Conservation (phyloP, 2,888 invertebrate genomes). For the Drosophila kambysellisi region DNA sequence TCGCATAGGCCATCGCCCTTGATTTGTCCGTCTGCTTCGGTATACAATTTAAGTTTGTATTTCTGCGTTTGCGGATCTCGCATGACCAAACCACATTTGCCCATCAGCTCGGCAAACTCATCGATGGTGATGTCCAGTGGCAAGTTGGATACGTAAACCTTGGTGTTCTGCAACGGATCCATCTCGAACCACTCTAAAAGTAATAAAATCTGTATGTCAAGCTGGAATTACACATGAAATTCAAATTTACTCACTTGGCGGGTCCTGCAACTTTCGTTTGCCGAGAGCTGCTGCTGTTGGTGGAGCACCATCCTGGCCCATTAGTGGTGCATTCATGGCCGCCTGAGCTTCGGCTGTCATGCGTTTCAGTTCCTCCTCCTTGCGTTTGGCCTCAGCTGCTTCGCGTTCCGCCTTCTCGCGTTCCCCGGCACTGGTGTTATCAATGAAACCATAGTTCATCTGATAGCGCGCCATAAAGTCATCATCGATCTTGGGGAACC, state of each 20-base stretch:
- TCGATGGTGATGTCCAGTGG: conserved; percentile 95
- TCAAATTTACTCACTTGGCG: conserved; percentile 82
- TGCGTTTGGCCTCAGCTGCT: conserved; percentile 64
- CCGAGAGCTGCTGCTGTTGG: conserved; percentile 32
- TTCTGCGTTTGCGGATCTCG: conserved; percentile 92
- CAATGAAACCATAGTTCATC: conserved; percentile 95
- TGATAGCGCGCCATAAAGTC: conserved; percentile 98
- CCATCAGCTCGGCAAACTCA: conserved; percentile 96
- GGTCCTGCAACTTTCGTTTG: conserved; percentile 86
- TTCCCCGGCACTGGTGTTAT: conserved; percentile 85
- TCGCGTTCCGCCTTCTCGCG: conserved; percentile 67
- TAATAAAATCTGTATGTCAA: not conserved
- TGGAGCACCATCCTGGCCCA: conserved; percentile 15
- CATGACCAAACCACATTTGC: conserved; percentile 98
- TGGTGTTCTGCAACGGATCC: conserved; percentile 94
- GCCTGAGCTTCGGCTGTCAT: conserved; percentile 79
- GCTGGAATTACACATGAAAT: not conserved
- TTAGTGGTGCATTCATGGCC: conserved; percentile 56
- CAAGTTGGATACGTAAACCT: conserved; percentile 97
- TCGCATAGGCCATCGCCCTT: conserved; percentile 99
- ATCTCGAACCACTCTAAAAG: conserved; percentile 95
- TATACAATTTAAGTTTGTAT: conserved; percentile 96
- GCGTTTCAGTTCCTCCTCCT: conserved; percentile 69
- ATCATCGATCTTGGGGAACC: conserved; percentile 98
- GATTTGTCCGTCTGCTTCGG: conserved; percentile 91